Evolutionary conservation across 2,888 invertebrate species (phyloP), one percentile per base, ranked within the genome.

Genomic region (Empis livida): DNA sequence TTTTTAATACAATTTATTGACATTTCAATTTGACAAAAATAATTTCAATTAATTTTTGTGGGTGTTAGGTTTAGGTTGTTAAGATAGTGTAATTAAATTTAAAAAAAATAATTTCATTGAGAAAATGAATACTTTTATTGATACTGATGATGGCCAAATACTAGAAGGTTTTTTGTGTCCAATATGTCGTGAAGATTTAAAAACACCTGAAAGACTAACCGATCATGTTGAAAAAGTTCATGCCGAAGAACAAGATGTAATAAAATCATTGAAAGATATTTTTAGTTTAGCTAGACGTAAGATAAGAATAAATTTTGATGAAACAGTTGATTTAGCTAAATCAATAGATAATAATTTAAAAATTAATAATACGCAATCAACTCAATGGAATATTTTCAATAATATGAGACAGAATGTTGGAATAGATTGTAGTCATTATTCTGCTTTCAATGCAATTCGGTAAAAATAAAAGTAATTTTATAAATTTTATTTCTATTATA

Each of bases 121-220:
- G 5, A 27, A 27, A 9, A 27, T 27, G 23, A 27, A 27, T 27
- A 5, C 23, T 8, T 27, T 27, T 27, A 27, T 8, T 27, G 23
- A 27, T 9, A 27, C 5, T 27, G 23, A 27, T 27, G 23, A 27
- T 27, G 23, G 23, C 2, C 5, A 27, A 27, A 27, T 27, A 27
- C 9, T 88, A 50, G 94, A 96, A 69, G 96, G 96, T 6, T 95
- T 96, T 63, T 73, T 96, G 10, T 96, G 96, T 67, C 95, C 96
- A 0, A 89, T 94, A 58, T 96, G 96, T 62, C 85, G 90, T 71
- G 82, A 83, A 37, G 94, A 96, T 67, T 75, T 92, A 42, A 86
- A 88, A 62, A 86, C 90, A 13, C 82, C 90, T 8, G 76, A 80
- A 45, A 83, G 85, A 62, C 73, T 96, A 47, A 84, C 88, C 46